A percentile compares a stretch with the other conserved stretches of the same genome.
Evolutionary conservation across 2,113 vertebrate genomes (phyloP).

Genomic region (Neotragus moschatus): DNA sequence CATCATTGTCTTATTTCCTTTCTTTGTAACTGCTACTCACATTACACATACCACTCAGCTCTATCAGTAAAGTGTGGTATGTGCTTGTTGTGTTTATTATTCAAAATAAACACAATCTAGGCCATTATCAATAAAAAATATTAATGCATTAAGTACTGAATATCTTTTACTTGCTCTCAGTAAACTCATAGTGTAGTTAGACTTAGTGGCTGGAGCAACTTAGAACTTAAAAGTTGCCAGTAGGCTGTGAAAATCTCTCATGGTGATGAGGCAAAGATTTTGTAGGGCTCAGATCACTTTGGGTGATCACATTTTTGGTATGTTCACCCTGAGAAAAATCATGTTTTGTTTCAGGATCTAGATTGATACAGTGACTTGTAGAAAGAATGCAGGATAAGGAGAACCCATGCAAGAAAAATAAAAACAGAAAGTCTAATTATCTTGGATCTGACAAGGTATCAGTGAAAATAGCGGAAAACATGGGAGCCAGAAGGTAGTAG

Average conservation of each 20-base stretch:
- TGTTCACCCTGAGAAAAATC: not conserved
- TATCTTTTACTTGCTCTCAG: not conserved
- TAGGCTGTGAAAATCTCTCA: not conserved
- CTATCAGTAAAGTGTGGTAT: not conserved
- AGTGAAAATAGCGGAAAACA: not conserved
- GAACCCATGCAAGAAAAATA: not conserved
- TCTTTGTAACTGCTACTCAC: not conserved
- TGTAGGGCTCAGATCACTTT: not conserved
- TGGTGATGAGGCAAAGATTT: too few relatives aligned
- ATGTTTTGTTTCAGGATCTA: not conserved
- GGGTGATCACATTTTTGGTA: not conserved
- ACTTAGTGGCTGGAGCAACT: rapidly evolving
- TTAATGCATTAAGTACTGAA: not conserved
- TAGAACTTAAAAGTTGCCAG: not conserved
- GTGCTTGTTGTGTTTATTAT: not conserved
- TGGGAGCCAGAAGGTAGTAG: not conserved
- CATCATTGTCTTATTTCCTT: not conserved
- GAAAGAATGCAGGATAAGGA: not conserved
- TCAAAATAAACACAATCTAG: not conserved
- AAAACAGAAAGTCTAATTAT: not conserved
- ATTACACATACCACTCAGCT: rapidly evolving
- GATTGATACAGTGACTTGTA: not conserved
- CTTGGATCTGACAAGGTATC: not conserved
- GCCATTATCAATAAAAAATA: not conserved
- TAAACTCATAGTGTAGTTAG: not conserved